phyloP scores from a whole-genome alignment of 2,113 vertebrate species.

The Mormyrus lacerda region DNA sequence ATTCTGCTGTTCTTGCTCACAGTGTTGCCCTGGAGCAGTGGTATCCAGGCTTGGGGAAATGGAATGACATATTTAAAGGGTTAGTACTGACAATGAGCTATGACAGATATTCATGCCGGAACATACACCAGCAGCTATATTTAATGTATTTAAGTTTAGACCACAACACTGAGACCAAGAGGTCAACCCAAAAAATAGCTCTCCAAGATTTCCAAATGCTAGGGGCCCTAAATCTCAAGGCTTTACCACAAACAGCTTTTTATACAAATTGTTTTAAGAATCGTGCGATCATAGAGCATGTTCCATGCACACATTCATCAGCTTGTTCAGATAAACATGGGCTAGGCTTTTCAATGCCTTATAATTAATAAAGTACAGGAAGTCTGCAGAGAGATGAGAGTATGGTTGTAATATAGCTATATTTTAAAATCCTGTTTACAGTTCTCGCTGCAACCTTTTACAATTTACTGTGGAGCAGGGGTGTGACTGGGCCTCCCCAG shows the following conservation, averaged over 20 bases:
- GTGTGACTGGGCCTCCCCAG: not conserved
- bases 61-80: not conserved
- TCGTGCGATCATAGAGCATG: not conserved
- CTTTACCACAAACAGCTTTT: no score
- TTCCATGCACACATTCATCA: not conserved
- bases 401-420: not conserved
- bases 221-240: no score
- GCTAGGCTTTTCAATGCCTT: not conserved
- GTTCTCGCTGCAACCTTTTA: not conserved
- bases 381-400: not conserved
- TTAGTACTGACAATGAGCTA: not conserved
- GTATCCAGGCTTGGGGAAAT: not conserved
- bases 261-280: not conserved
- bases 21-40: not conserved
- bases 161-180: not conserved
- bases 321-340: not conserved
- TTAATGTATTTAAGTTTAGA: not conserved
- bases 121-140: not conserved
- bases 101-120: not conserved
- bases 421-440: not conserved
- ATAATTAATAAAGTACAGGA: not conserved
- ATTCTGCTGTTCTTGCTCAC: not conserved
- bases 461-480: not conserved
- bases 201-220: no score
- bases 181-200: not conserved